Base-by-base conservation (phyloP, 2,113 vertebrate genomes). In the Narcine bancroftii region DNA sequence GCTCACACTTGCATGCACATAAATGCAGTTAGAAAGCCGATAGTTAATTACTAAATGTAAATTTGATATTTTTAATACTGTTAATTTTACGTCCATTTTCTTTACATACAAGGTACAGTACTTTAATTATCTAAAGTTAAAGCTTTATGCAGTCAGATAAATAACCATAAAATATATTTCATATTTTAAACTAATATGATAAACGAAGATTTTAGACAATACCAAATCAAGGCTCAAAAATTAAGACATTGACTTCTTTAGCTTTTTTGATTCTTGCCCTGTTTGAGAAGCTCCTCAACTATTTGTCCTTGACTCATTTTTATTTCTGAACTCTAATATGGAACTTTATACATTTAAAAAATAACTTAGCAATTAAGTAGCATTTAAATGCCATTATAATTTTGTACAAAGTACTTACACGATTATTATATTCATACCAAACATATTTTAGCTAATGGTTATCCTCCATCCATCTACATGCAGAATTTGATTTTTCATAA, bases 351-450 rank as follows among this genome's bases (percentile, higher is more conserved):
- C 53, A 53, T 29, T 50, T 56, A 24, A 63, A 63, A 63, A 63
- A 19, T 0, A 11, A 56, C 29, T n/a, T 10, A 53, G 77, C 3
- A 13, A 83, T 29, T 33, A 45, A 83, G 13, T 83, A 39, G 53
- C 39, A 89, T 89, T n/a, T 26, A 89, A 63, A 89, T 89, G 19
- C 26, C 83, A 60, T 89, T 19, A 42, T 21, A 65, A 7, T 66
- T 45, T 10, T 65, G 63, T 89, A 42, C 21, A 89, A 89, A 65
- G 42, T 56, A 89, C 26, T 65, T 89, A n/a, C 85, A 89, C 60
- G n/a, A 89, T 89, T 56, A 66, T 89, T 66, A 56, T 3, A 87
- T 89, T 89, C 36, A 89, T 24, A 79, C 11, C 36, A 42, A 89
- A 89, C 39, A 15, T 24, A 63, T 63, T 63, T 63, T 63, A 63